Percentiles rank a stretch among this genome's conserved stretches.
phyloP scores from a whole-genome alignment of 2,797 vertebrate genomes.

The Choloepus didactylus region DNA sequence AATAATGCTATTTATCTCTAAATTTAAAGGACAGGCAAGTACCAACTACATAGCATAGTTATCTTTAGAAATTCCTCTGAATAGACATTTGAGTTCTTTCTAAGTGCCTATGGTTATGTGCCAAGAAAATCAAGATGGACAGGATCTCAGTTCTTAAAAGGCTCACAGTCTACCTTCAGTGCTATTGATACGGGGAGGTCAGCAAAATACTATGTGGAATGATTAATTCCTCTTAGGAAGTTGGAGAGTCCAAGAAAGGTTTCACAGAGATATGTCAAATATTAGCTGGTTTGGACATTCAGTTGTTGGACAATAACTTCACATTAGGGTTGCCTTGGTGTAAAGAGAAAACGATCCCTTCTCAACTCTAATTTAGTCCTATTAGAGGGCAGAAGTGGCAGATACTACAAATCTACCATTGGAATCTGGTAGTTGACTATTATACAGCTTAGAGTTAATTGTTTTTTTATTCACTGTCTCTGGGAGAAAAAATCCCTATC shows the following conservation, averaged over 20 bases:
- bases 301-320: background rate
- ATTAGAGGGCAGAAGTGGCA: background rate
- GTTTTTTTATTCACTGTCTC: background rate
- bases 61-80: background rate
- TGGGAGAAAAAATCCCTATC: background rate
- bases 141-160: background rate
- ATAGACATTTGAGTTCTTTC: background rate
- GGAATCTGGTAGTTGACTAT: background rate
- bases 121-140: slow-evolving; percentile 13
- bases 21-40: slow-evolving; percentile 30
- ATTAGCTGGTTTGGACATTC: background rate
- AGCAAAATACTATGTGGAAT: background rate
- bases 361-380: background rate
- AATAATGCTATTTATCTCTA: background rate
- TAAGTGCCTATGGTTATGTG: background rate
- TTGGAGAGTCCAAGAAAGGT: background rate
- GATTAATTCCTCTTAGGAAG: background rate
- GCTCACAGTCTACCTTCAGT: background rate
- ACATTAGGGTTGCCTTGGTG: background rate
- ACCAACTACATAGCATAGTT: background rate
- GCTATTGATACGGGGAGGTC: background rate
- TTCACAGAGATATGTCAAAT: background rate
- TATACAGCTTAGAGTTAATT: background rate
- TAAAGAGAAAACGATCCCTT: background rate
- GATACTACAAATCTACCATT: background rate